A percentile compares a stretch with the other conserved stretches of the same genome.
These are phyloP conservation scores for Triplophysa siluroides DNA, from an alignment of 2,113 vertebrate species.

Conservation along the genomic window DNA sequence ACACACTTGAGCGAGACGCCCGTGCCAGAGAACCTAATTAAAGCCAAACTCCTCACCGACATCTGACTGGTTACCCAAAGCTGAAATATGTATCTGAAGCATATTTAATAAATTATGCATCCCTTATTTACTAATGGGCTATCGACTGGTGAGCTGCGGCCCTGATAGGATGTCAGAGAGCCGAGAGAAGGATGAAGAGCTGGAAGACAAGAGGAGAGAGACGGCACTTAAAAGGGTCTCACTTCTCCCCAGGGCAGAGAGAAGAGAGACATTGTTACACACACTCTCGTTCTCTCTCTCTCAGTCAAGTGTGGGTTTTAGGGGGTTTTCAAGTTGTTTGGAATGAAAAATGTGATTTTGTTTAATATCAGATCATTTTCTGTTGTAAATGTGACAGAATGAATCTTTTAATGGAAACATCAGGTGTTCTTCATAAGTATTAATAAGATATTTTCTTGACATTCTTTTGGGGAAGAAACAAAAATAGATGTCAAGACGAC, in stretches of 20 bases:
- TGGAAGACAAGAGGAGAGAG: conserved; percentile 48
- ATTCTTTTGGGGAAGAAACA: too few species aligned
- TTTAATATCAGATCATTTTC: conserved; percentile 5
- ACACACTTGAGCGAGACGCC: conserved; percentile 80
- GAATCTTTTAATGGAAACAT: background rate
- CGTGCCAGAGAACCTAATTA: conserved; percentile 82
- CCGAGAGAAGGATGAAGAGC: conserved; percentile 50
- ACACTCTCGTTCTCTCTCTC: conserved; percentile 32
- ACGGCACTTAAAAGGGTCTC: conserved; percentile 57
- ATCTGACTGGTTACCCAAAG: conserved; percentile 78
- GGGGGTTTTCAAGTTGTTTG: conserved; percentile 5
- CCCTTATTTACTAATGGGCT: conserved; percentile 91
- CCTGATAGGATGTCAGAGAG: conserved; percentile 82
- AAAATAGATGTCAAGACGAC: too few species aligned
- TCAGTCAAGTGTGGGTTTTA: background rate
- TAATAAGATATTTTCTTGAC: too few species aligned
- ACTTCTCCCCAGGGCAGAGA: conserved; percentile 43
- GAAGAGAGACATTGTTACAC: conserved; percentile 48
- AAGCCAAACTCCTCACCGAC: conserved; percentile 80
- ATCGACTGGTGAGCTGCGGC: conserved; percentile 83
- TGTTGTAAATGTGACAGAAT: background rate
- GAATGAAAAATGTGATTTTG: conserved; percentile 16
- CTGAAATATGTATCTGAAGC: conserved; percentile 88
- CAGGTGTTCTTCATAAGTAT: background rate
- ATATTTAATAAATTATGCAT: conserved; percentile 94